Base-by-base conservation (phyloP, 2,888 invertebrate genomes). In the Oligia fasciuncula region DNA sequence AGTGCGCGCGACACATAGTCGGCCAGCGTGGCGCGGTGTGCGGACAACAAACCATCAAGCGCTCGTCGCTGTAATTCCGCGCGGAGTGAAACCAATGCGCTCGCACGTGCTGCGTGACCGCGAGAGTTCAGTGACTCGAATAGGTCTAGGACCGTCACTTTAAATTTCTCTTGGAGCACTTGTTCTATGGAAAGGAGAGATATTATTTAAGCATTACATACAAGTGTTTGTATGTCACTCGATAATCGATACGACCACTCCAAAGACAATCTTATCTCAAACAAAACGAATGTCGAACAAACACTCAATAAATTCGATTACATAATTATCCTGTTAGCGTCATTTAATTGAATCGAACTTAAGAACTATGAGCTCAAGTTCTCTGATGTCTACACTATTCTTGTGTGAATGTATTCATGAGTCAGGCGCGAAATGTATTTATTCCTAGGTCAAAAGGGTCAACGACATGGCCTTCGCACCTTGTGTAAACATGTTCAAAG, bases 111-210 rank as follows among this genome's bases (percentile, higher is more conserved):
- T 87, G 98, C 98, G 13, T 98, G 98, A 84, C 99, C 98, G 91
- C 99, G 99, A 87, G 99, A 98, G 35, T 98, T 97, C 66, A 99
- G 97, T 40, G 98, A 98, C 92, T 99, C 99, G 73, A 99, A 97
- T 1, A 98, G 97, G 92, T 99, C 99, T 49, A 98, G 97, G 49
- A 99, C 97, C 93, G 99, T 99, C 90, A 99, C 99, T 94, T 99
- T 99, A 87, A 98, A 98, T 83, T 97, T 97, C 89, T 97, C 97
- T 84, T 96, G 97, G 46, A 93, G 90, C 63, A 97, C 96, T 77
- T 95, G 94, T 73, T 98, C 98, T 93, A 91, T 23, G 85, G 35
- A 43, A 69, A 57, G 0, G 6, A 35, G 1, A 8, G 49, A 17
- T 66, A 17, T 60, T n/a, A 29, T 57, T n/a, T 3, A 3, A 63